Evolutionary conservation across 1,140 invertebrate genomes (phyloP).

Genomic region (Trichonephila clavata): DNA sequence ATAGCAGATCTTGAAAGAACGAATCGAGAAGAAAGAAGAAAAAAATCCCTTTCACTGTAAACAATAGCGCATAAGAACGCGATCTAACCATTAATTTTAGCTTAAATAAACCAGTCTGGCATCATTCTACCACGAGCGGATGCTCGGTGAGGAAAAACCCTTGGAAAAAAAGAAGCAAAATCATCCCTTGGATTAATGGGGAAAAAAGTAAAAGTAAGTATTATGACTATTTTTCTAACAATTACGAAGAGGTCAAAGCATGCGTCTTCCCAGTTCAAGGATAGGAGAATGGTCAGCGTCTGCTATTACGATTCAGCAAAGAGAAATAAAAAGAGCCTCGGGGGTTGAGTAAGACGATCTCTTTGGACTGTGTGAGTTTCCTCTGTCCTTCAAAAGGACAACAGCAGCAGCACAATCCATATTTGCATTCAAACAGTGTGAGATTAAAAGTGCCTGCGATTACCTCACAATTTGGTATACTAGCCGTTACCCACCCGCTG

Average conservation of each 20-base stretch:
- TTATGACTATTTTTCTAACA: neutral
- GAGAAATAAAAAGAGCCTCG: neutral
- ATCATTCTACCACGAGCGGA: no score
- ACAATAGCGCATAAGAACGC: neutral
- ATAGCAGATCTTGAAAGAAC: neutral
- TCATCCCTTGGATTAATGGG: neutral
- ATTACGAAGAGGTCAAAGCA: neutral
- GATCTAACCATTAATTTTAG: constrained; percentile 9
- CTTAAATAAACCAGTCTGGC: neutral
- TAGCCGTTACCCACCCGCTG: no score
- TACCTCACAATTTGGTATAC: neutral
- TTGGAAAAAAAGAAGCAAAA: neutral
- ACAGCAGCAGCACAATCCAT: no score
- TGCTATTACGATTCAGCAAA: neutral
- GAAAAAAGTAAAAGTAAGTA: neutral
- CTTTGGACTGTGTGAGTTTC: neutral
- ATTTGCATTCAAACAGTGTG: neutral
- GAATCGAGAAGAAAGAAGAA: neutral
- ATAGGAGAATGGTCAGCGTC: neutral
- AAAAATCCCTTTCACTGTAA: neutral
- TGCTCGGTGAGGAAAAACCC: neutral
- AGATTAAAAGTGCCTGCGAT: neutral
- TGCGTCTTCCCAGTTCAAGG: neutral
- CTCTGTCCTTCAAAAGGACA: neutral
- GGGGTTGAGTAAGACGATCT: neutral